These are phyloP conservation scores for Crax fasciolata DNA, from an alignment of 2,797 vertebrate species.

Conservation along the genomic window DNA sequence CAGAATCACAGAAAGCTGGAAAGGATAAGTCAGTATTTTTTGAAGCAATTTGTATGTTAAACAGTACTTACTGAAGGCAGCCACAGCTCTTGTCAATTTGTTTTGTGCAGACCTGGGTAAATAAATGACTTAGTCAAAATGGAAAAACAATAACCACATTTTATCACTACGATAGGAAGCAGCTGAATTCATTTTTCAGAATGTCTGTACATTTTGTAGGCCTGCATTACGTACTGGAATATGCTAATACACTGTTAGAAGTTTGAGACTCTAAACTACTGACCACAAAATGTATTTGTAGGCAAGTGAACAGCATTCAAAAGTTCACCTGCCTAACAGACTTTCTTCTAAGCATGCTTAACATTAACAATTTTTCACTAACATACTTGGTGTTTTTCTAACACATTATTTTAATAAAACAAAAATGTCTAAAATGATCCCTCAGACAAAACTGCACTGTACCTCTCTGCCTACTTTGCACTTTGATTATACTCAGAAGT, in stretches of 20 bases:
- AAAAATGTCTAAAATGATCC: conserved; percentile 2
- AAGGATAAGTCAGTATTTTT: not conserved
- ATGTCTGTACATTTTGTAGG: not conserved
- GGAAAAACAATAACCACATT: not conserved
- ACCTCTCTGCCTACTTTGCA: not conserved
- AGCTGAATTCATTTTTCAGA: not conserved
- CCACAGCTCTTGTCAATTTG: conserved; percentile 85
- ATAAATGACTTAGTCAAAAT: conserved; percentile 37
- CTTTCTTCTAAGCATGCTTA: not conserved
- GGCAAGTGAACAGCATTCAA: not conserved
- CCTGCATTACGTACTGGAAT: not conserved
- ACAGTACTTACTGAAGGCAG: conserved; percentile 92
- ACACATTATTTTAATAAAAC: not conserved
- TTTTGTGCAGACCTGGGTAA: conserved; percentile 82
- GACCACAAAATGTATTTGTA: not conserved
- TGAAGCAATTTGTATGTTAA: not conserved
- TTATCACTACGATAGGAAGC: not conserved
- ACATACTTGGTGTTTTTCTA: not conserved
- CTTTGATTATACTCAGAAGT: not conserved
- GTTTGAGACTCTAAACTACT: not conserved
- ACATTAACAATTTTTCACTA: not conserved
- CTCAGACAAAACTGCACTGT: not conserved
- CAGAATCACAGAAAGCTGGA: not conserved
- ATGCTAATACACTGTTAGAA: not conserved
- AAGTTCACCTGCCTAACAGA: not conserved